Conservation (phyloP, 2,888 invertebrate species). For the Metalampra italica region DNA sequence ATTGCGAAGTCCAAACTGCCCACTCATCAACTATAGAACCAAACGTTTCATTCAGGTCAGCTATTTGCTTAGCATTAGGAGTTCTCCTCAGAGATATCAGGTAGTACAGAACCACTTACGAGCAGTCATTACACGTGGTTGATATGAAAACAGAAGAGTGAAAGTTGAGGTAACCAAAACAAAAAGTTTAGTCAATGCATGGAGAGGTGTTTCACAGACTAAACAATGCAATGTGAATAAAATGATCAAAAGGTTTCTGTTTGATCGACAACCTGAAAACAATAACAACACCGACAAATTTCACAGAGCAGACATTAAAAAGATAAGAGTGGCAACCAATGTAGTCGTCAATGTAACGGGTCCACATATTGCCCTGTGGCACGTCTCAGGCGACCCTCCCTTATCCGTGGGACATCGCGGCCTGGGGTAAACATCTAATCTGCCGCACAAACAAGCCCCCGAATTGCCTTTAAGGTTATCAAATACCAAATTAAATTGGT, state of each 20-base stretch:
- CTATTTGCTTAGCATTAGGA: neutral
- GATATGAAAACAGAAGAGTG: too few species aligned
- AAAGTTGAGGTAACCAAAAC: too few species aligned
- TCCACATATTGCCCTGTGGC: conserved; percentile 51
- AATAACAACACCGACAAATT: conserved; percentile 22
- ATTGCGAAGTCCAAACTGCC: neutral
- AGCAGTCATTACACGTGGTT: too few species aligned
- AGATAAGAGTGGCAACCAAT: conserved; percentile 51
- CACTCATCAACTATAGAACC: neutral
- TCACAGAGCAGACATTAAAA: conserved; percentile 43
- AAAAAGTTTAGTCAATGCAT: too few species aligned
- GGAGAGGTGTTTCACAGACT: too few species aligned
- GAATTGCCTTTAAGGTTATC: conserved; percentile 64
- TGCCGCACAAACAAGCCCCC: conserved; percentile 62
- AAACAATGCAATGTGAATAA: neutral
- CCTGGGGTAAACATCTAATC: conserved; percentile 65
- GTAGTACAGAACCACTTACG: too few species aligned
- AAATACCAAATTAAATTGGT: conserved; percentile 67
- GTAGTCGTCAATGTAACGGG: conserved; percentile 59
- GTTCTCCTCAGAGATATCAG: too few species aligned
- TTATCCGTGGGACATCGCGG: conserved; percentile 66
- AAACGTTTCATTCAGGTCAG: neutral
- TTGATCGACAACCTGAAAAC: neutral
- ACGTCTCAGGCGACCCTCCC: conserved; percentile 49
- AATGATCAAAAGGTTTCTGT: neutral